A percentile compares a stretch with the other conserved stretches of the same genome.
Conservation (phyloP, 2,797 vertebrate species). For the Antennarius maculatus region DNA sequence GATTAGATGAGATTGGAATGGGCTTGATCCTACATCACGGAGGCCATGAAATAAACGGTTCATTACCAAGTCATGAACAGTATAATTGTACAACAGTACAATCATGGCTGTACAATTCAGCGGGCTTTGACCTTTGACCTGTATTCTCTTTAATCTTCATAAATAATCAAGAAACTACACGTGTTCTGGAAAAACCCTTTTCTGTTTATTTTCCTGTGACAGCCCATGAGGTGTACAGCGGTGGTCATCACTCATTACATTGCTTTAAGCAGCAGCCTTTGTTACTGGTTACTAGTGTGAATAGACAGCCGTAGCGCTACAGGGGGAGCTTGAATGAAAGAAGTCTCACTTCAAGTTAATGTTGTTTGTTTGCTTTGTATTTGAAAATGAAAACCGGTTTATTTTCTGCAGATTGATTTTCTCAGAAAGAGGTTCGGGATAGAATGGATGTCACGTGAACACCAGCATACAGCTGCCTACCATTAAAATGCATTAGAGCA, state of each 20-base stretch:
- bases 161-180: conserved; percentile 23
- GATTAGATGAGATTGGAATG: conserved; percentile 15
- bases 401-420: too few relatives aligned
- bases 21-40: conserved; percentile 15
- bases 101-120: neutral
- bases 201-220: neutral
- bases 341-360: neutral
- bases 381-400: neutral
- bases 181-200: neutral
- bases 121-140: conserved; percentile 14
- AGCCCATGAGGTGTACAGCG: neutral
- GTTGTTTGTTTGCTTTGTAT: neutral
- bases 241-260: conserved; percentile 5
- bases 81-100: neutral
- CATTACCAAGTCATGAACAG: conserved; percentile 36
- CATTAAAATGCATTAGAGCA: neutral
- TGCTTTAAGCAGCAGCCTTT: neutral
- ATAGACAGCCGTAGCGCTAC: neutral
- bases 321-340: neutral
- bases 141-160: neutral
- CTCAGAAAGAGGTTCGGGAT: too few relatives aligned
- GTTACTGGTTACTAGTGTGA: conserved; percentile 5
- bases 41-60: conserved; percentile 29
- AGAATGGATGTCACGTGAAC: too few relatives aligned
- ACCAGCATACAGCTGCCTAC: neutral